These are phyloP conservation scores for Philypnodon macrostomus DNA, from an alignment of 2,797 vertebrate genomes.

Conservation along the genomic window DNA sequence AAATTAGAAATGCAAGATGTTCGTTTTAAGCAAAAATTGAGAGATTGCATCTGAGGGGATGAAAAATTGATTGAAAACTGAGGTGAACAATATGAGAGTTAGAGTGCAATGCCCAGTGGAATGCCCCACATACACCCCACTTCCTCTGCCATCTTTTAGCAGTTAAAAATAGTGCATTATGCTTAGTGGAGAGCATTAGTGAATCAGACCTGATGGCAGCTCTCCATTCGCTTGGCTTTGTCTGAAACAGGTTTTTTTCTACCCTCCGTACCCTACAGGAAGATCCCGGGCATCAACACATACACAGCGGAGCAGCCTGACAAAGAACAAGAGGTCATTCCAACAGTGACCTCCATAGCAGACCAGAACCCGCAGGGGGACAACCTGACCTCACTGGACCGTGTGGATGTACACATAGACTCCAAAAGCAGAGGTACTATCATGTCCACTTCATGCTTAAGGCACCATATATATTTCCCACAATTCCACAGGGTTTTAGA, in stretches of 20 bases:
- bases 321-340: conserved; percentile 77
- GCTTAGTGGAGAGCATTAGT: conserved; percentile 60
- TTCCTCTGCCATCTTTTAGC: conserved; percentile 50
- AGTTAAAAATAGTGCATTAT: conserved; percentile 72
- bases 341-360: conserved; percentile 69
- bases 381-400: conserved; percentile 61
- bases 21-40: conserved; percentile 64
- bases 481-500: not conserved
- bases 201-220: conserved; percentile 53
- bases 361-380: conserved; percentile 64
- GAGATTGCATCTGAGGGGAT: conserved; percentile 63
- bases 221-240: conserved; percentile 46
- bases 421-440: conserved; percentile 64
- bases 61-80: conserved; percentile 73
- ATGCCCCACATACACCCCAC: conserved; percentile 58
- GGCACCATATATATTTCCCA: conserved; percentile 3
- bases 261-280: conserved; percentile 51
- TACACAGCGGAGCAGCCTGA: conserved; percentile 70
- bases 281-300: conserved; percentile 70
- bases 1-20: conserved; percentile 68
- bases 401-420: conserved; percentile 66
- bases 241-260: not conserved
- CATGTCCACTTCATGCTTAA: conserved; percentile 5
- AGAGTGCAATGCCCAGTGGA: conserved; percentile 64
- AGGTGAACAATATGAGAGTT: conserved; percentile 73